phyloP scores from a whole-genome alignment of 2,797 vertebrate genomes.

The Sebastes hopkinsi region DNA sequence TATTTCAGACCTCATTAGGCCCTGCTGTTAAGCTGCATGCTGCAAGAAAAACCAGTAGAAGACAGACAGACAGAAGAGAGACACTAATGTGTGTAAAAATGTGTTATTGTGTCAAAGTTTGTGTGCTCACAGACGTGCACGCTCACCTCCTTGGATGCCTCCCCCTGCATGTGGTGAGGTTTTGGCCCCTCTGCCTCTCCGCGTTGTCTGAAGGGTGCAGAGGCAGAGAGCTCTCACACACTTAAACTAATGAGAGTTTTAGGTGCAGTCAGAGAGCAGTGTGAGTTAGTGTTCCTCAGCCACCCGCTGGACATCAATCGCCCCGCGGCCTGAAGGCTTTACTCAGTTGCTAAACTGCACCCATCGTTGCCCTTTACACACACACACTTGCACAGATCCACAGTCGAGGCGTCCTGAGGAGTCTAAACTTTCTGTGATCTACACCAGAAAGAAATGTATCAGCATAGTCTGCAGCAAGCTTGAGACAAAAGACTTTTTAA shows the following conservation, averaged over 20 bases:
- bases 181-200: constrained; percentile 48
- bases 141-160: constrained; percentile 21
- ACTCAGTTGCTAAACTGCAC: constrained; percentile 48
- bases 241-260: constrained; percentile 78
- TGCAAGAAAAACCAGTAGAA: constrained; percentile 12
- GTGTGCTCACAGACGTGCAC: constrained; percentile 18
- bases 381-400: not conserved
- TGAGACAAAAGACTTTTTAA: not conserved
- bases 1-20: constrained; percentile 77
- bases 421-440: not conserved
- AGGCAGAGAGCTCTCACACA: constrained; percentile 55
- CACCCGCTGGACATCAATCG: constrained; percentile 60
- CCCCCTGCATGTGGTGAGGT: constrained; percentile 23
- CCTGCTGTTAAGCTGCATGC: constrained; percentile 54
- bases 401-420: not conserved
- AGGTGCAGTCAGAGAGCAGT: constrained; percentile 50
- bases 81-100: constrained; percentile 11
- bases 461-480: not conserved
- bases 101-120: constrained; percentile 6
- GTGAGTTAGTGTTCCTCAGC: constrained; percentile 64
- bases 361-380: constrained; percentile 28
- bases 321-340: constrained; percentile 54
- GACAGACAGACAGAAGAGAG: not conserved
- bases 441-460: not conserved
- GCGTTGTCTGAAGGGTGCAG: constrained; percentile 37